Conservation (phyloP, 2,113 vertebrate species). For the Lagopus leucura region DNA sequence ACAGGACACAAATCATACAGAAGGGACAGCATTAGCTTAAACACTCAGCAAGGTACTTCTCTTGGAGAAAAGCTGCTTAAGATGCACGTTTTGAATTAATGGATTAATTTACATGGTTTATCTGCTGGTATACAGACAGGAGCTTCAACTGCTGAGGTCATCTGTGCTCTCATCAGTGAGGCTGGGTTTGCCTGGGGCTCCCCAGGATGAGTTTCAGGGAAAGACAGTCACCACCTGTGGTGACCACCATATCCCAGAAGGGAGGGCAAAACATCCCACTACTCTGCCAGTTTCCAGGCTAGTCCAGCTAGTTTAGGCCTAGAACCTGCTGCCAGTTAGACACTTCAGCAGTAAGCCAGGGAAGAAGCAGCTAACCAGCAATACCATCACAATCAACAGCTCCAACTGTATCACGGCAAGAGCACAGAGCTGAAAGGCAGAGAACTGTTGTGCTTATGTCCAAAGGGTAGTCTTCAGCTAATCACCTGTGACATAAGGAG, state of each 20-base stretch:
- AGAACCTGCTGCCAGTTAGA: background rate
- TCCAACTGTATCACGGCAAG: background rate
- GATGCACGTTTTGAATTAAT: too few relatives aligned
- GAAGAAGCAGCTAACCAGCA: background rate
- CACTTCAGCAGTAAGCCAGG: background rate
- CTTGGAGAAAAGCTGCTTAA: background rate
- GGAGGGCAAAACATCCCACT: background rate
- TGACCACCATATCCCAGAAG: background rate
- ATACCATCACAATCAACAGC: background rate
- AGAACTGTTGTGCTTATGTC: background rate
- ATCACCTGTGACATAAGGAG: background rate
- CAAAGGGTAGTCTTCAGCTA: background rate
- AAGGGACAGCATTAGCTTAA: background rate
- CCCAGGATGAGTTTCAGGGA: background rate
- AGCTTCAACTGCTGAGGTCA: fast-evolving
- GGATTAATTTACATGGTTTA: background rate
- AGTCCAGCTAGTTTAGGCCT: background rate
- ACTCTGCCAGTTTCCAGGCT: background rate
- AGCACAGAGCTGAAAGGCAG: background rate
- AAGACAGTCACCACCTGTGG: background rate
- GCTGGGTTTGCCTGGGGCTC: background rate
- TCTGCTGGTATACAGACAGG: background rate
- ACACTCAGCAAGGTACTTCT: background rate
- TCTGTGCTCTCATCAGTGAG: background rate
- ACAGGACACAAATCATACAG: fast-evolving